These are phyloP conservation scores for Willowsia nigromaculata DNA, from an alignment of 2,888 invertebrate species.

Conservation along the genomic window DNA sequence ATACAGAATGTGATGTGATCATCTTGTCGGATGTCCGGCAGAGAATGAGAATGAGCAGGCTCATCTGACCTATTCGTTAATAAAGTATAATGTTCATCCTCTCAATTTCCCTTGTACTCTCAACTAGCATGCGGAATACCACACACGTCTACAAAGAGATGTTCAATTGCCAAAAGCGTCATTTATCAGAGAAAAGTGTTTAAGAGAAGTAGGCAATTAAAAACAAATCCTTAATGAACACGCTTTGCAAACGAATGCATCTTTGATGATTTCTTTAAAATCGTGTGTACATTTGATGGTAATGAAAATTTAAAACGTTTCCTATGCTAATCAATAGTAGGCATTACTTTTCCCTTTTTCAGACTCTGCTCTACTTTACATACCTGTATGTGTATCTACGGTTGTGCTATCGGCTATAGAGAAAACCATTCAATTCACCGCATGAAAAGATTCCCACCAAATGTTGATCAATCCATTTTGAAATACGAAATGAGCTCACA, in stretches of 20 bases:
- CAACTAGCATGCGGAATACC: constrained; percentile 42
- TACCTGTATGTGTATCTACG: neutral
- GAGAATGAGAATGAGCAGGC: neutral
- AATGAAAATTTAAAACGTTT: constrained; percentile 27
- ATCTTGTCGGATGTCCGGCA: constrained; percentile 31
- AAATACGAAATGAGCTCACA: neutral
- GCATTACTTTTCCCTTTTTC: neutral
- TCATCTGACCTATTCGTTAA: neutral
- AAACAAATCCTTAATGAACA: constrained; percentile 44
- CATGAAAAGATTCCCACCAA: neutral
- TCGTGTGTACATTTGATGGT: constrained; percentile 32
- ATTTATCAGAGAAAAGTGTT: constrained; percentile 11
- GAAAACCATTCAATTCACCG: neutral
- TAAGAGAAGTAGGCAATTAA: constrained; percentile 49
- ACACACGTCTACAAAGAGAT: constrained; percentile 54
- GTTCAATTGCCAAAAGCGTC: constrained; percentile 33
- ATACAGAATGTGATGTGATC: constrained; percentile 39
- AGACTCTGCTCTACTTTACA: constrained; percentile 10
- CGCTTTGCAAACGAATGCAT: neutral
- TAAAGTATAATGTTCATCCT: neutral
- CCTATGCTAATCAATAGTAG: constrained; percentile 12
- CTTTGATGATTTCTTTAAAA: neutral
- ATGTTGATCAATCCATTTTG: too few relatives aligned
- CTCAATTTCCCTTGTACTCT: neutral
- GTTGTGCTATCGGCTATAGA: neutral